Evolutionary conservation across 2,113 vertebrate species (phyloP), one percentile per base, ranked within the genome.

Genomic region (Ginglymostoma cirratum): DNA sequence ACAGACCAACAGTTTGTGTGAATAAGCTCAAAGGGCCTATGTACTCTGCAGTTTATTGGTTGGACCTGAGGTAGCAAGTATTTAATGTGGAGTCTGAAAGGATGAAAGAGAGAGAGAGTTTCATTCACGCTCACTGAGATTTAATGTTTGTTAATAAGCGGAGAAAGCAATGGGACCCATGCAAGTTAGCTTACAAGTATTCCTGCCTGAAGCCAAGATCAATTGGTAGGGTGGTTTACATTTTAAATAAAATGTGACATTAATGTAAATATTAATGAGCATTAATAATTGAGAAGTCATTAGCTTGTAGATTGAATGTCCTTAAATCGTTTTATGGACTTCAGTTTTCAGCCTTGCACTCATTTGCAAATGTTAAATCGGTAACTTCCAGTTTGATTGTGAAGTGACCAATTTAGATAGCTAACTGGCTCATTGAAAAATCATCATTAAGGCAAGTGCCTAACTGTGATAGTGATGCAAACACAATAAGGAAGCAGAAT

Each of bases 221-320:
- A 83, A 83, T 83, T 45, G 42, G n/a, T 38, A 83, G 38, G 42
- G 5, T 42, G 19, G 19, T 17, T 42, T 42, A 38, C n/a, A 42
- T 38, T 80, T 72, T 21, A 42, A 42, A 17, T 21, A 19, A 83
- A 83, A 83, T 45, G 38, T 45, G 80, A 23, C 38, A 23, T 83
- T 83, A 42, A 42, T 83, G n/a, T 42, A 83, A 83, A 83, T 83
- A 83, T 83, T 83, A 83, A 83, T 83, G 80, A 23, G 80, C n/a
- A 45, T 83, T 83, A 83, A 45, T 42, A 42, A 83, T 45, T 83
- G 38, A 83, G 38, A 42, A 83, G 38, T 83, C 80, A 83, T 83
- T 45, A 7, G 15, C 38, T 45, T 83, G 80, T 45, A 83, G 80
- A 45, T 83, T 83, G n/a, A 19, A 45, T 72, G 27, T 27, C 8